Percentiles rank a stretch among this genome's conserved stretches.
Conservation (phyloP, 2,888 invertebrate species). For the Trachelus troglodyta region DNA sequence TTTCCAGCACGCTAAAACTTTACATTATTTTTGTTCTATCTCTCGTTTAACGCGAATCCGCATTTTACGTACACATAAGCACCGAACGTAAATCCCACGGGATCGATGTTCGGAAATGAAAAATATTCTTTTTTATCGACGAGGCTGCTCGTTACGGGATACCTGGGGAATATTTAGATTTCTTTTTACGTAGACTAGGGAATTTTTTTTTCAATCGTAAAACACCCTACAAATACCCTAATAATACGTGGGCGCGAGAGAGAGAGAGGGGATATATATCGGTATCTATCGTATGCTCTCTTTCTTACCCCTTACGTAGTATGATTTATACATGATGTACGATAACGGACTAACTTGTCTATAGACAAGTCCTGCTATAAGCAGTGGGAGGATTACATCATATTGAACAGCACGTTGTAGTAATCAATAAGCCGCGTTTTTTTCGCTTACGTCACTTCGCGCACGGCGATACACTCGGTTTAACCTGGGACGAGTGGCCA, state of each 20-base stretch:
- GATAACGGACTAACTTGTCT: constrained; percentile 34
- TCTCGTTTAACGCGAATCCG: no score
- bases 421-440: constrained; percentile 5
- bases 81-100: no score
- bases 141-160: no score
- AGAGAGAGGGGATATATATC: neutral
- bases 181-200: no score
- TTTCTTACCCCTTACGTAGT: constrained; percentile 33
- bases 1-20: no score
- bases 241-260: neutral
- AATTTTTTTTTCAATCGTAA: no score
- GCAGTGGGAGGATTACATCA: constrained; percentile 29
- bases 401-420: constrained; percentile 4
- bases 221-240: neutral
- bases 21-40: no score
- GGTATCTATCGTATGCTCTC: constrained; percentile 28
- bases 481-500: no score
- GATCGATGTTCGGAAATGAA: no score
- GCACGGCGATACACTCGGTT: neutral
- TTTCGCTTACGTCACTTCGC: constrained; percentile 7
- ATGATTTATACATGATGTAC: constrained; percentile 40
- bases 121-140: no score
- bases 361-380: neutral
- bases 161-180: no score
- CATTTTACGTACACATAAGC: no score